These are phyloP conservation scores for Chunga burmeisteri DNA, from an alignment of 2,113 vertebrate genomes.

Conservation along the genomic window DNA sequence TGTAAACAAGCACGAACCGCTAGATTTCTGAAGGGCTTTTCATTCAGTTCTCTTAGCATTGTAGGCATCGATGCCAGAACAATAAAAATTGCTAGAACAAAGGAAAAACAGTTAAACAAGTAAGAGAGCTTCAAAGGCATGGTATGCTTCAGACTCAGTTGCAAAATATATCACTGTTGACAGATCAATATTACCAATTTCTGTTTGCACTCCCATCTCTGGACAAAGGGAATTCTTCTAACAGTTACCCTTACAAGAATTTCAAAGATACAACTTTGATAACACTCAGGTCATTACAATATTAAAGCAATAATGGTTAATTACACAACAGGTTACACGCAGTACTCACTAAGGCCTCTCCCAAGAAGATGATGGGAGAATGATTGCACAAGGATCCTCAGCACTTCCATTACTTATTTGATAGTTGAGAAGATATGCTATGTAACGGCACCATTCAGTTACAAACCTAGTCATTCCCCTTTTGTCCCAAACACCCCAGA, in stretches of 20 bases:
- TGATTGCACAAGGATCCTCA: not conserved
- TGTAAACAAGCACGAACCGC: not conserved
- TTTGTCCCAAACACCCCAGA: not conserved
- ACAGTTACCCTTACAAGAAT: not conserved
- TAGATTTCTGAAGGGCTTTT: not conserved
- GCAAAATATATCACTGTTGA: not conserved
- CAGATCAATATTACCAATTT: slow-evolving; percentile 17
- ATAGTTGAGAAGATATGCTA: accelerated
- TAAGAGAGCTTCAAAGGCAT: slow-evolving; percentile 1
- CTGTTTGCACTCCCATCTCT: not conserved
- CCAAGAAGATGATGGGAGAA: not conserved
- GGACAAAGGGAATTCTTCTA: not conserved
- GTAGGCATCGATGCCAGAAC: not conserved
- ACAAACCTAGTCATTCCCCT: not conserved
- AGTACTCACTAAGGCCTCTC: not conserved
- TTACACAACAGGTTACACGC: not conserved
- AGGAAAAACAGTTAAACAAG: not conserved
- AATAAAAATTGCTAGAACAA: not conserved
- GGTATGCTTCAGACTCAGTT: not conserved
- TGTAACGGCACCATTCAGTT: not conserved
- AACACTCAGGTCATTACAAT: not conserved
- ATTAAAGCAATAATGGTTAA: not conserved
- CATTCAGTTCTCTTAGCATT: not conserved
- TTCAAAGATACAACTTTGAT: not conserved
- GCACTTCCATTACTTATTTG: not conserved